These are phyloP conservation scores for Micronycteris hirsuta DNA, from an alignment of 2,113 vertebrate genomes.

Conservation along the genomic window DNA sequence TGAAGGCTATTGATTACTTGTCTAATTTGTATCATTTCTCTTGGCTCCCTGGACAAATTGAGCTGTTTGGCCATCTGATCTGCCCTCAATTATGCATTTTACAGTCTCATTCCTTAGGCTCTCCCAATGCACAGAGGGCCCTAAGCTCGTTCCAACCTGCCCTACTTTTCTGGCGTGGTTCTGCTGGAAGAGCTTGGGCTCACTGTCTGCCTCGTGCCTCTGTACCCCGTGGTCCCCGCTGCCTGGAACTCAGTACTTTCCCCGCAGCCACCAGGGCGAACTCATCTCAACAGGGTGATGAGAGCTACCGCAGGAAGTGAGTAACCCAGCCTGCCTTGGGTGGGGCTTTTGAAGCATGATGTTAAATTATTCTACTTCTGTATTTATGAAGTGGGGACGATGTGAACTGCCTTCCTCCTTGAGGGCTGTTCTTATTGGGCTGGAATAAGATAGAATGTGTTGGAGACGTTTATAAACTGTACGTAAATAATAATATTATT, in stretches of 20 bases:
- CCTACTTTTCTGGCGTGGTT: background rate
- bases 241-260: background rate
- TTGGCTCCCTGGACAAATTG: conserved; percentile 40
- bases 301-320: background rate
- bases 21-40: conserved; percentile 63
- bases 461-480: background rate
- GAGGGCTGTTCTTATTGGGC: background rate
- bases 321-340: background rate
- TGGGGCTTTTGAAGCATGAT: background rate
- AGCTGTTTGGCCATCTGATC: conserved; percentile 40
- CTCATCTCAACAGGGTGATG: background rate
- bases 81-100: conserved; percentile 28
- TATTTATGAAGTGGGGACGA: background rate
- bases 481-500: background rate
- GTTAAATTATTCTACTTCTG: background rate
- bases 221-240: background rate
- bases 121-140: background rate
- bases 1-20: conserved; percentile 69
- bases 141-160: background rate
- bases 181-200: background rate
- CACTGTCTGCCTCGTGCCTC: background rate
- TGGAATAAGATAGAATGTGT: background rate
- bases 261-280: background rate
- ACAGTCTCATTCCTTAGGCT: conserved; percentile 31
- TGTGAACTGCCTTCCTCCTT: rapidly evolving